phyloP scores from a whole-genome alignment of 2,113 vertebrate genomes.

The Tragelaphus scriptus region DNA sequence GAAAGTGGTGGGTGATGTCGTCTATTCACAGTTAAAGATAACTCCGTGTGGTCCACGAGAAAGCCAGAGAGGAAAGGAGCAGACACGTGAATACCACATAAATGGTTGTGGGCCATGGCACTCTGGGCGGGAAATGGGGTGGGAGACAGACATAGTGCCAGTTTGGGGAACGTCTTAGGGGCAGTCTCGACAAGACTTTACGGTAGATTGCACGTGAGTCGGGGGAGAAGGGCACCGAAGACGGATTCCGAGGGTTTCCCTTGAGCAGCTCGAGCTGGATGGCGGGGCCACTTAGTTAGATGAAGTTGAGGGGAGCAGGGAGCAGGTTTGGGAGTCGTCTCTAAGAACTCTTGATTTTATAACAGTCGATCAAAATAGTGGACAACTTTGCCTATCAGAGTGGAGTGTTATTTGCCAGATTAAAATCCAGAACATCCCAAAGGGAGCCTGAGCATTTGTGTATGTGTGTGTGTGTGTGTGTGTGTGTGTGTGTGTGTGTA shows the following conservation, averaged over 20 bases:
- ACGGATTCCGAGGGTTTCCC: background rate
- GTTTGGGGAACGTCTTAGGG: background rate
- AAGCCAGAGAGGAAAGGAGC: rapidly evolving
- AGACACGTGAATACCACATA: rapidly evolving
- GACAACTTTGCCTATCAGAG: background rate
- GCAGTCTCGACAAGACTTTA: background rate
- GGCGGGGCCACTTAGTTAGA: background rate
- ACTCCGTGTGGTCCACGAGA: background rate
- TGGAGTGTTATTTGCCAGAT: background rate
- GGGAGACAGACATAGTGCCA: rapidly evolving
- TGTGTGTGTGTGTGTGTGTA: background rate
- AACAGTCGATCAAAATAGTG: background rate
- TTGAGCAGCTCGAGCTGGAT: background rate
- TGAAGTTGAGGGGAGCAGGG: background rate
- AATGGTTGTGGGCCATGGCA: background rate
- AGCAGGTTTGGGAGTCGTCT: background rate
- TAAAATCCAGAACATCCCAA: background rate
- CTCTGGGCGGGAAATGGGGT: rapidly evolving
- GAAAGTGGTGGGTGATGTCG: background rate
- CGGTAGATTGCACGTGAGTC: background rate
- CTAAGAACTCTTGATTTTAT: background rate
- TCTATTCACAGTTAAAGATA: background rate
- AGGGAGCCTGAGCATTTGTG: background rate
- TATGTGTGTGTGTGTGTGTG: background rate
- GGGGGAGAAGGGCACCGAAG: background rate